Conservation (phyloP, 2,113 vertebrate species). For the Cottus gobio region DNA sequence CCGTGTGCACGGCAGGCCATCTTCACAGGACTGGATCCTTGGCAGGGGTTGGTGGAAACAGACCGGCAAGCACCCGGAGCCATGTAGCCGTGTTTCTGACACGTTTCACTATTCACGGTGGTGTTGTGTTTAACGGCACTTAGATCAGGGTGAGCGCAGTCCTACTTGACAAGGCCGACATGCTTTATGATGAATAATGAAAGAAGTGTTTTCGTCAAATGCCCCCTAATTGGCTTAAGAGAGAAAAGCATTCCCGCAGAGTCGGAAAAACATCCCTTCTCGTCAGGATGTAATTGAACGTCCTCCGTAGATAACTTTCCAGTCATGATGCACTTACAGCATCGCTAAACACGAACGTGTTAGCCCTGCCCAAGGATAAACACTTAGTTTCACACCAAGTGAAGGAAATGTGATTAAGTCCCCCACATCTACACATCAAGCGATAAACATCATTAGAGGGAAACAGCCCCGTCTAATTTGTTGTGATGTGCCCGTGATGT, state of each 20-base stretch:
- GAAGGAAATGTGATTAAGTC: slow-evolving; percentile 76
- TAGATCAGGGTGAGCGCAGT: slow-evolving; percentile 54
- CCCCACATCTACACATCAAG: slow-evolving; percentile 69
- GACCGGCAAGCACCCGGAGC: slow-evolving; percentile 33
- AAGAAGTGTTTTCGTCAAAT: slow-evolving; percentile 66
- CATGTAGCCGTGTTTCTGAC: slow-evolving; percentile 58
- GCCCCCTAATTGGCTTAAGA: slow-evolving; percentile 68
- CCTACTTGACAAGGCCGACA: slow-evolving; percentile 56
- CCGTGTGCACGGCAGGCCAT: slow-evolving; percentile 68
- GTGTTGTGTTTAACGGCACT: slow-evolving; percentile 64
- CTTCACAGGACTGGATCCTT: slow-evolving; percentile 71
- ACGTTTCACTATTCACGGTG: slow-evolving; percentile 56
- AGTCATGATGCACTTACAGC: slow-evolving; percentile 58
- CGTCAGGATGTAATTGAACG: slow-evolving; percentile 65
- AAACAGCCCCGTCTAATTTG: slow-evolving; percentile 70
- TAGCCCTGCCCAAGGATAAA: slow-evolving; percentile 65
- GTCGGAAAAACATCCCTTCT: slow-evolving; percentile 47
- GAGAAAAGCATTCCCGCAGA: slow-evolving; percentile 34
- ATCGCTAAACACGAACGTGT: slow-evolving; percentile 49
- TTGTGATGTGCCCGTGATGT: slow-evolving; percentile 75
- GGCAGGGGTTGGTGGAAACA: slow-evolving; percentile 43
- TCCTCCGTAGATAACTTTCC: slow-evolving; percentile 48
- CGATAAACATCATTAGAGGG: slow-evolving; percentile 75
- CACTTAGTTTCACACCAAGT: slow-evolving; percentile 69
- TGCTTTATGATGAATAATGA: slow-evolving; percentile 59